A percentile compares a stretch with the other conserved stretches of the same genome.
These are phyloP conservation scores for Enteromius treurensis DNA, from an alignment of 2,797 vertebrate species.

Conservation along the genomic window DNA sequence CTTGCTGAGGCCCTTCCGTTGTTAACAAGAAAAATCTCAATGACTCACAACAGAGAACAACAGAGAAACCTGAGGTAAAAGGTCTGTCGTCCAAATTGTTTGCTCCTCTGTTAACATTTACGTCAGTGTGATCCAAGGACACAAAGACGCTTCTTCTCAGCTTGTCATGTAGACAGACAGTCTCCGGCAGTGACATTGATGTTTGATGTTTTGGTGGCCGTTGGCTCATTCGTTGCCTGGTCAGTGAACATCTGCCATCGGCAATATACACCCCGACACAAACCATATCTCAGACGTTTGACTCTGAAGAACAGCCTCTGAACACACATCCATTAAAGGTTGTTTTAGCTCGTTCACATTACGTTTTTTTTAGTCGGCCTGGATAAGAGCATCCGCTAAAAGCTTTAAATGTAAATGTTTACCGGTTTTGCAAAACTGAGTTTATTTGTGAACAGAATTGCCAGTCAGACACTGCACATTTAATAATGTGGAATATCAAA, in stretches of 20 bases:
- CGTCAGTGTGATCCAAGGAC: slow-evolving; percentile 28
- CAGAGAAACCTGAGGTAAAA: background rate
- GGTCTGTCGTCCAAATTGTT: background rate
- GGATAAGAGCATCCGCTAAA: slow-evolving; percentile 7
- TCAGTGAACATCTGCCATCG: slow-evolving; percentile 38
- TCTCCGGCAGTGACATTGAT: slow-evolving; percentile 47
- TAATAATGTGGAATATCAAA: background rate
- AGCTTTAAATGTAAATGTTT: slow-evolving; percentile 31
- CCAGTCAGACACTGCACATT: background rate
- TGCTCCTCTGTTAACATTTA: slow-evolving; percentile 33
- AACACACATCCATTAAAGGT: slow-evolving; percentile 3
- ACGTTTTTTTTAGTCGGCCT: background rate
- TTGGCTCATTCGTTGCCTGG: slow-evolving; percentile 29
- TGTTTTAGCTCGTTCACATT: background rate
- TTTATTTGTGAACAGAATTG: slow-evolving; percentile 5
- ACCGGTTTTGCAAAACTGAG: slow-evolving; percentile 5
- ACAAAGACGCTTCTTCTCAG: slow-evolving; percentile 23
- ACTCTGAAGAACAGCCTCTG: slow-evolving; percentile 11
- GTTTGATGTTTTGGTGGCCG: slow-evolving; percentile 32
- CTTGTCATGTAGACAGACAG: slow-evolving; percentile 33
- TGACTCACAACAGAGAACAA: slow-evolving; percentile 2
- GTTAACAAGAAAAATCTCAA: slow-evolving; percentile 16
- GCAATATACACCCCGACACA: slow-evolving; percentile 40
- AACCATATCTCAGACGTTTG: slow-evolving; percentile 36
- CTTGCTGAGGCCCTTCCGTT: background rate